Base-by-base conservation (phyloP, 2,113 vertebrate species). In the Pollimyrus isidori region DNA sequence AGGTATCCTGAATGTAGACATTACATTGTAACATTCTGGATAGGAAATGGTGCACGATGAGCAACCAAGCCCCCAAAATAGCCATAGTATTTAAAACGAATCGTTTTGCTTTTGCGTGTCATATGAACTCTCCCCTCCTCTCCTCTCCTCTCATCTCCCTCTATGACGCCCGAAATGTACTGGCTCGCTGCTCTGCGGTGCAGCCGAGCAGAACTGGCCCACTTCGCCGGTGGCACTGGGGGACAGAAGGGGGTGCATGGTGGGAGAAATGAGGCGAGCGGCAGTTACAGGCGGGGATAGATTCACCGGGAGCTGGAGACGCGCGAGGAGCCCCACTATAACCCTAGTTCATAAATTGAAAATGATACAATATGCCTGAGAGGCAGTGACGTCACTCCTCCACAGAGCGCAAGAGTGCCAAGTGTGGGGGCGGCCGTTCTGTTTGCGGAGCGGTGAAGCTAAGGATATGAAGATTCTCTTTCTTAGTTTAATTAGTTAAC, bases 351-450 rank as follows among this genome's bases (percentile, higher is more conserved):
- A 84, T 84, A 48, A 84, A 80, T 69, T 26, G n/a, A 69, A n/a
- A 26, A 65, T 69, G 62, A 69, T 10, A 26, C 10, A 30, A 69
- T 26, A 30, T 30, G 56, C 21, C 35, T 82, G 76, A 3, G 17
- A 45, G 48, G 56, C 84, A 50, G 52, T 80, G 87, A 88, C 87
- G 42, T 88, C 87, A 88, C n/a, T 76, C 87, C 15, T 17, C 46
- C 7, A 5, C 50, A 23, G 10, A 21, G 88, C 21, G 9, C 7
- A 21, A 82, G 30, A 82, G 49, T 65, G 49, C 17, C 17, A 42
- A 35, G 35, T 35, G 35, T 52, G 17, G 69, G 48, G 53, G 35
- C 21, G 48, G 23, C 35, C 46, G 10, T 50, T 53, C 50, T 7
- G 48, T 52, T 53, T n/a, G 42, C 73, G 26, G 73, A 30, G 49